Evolutionary conservation across 2,113 vertebrate species (phyloP).

Genomic region (Arizona elegans): DNA sequence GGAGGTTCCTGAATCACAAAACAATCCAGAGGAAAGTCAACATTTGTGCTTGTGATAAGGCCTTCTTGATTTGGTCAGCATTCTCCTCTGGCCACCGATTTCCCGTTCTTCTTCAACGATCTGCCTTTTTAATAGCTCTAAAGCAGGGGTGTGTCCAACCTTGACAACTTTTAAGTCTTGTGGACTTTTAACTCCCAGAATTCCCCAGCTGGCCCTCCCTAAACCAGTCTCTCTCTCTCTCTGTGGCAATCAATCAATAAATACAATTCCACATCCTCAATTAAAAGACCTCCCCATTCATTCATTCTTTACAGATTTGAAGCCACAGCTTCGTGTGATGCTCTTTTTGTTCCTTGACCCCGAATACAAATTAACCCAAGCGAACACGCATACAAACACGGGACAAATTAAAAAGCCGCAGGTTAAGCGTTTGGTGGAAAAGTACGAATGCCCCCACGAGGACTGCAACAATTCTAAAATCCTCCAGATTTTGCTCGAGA

Average conservation of each 20-base stretch:
- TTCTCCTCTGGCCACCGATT: too few relatives aligned
- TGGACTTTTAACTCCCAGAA: too few relatives aligned
- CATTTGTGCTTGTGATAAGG: too few relatives aligned
- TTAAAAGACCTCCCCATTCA: background rate
- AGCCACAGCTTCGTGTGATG: too few relatives aligned
- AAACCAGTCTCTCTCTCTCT: background rate
- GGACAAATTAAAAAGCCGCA: background rate
- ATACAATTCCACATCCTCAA: background rate
- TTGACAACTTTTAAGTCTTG: too few relatives aligned
- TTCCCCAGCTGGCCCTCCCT: too few relatives aligned
- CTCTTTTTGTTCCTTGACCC: background rate
- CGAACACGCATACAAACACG: background rate
- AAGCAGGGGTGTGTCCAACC: too few relatives aligned
- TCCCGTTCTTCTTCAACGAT: too few relatives aligned
- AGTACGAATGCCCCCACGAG: background rate
- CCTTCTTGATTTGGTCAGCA: too few relatives aligned
- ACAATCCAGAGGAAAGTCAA: background rate
- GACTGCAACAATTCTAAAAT: background rate
- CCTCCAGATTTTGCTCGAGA: background rate
- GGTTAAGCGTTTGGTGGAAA: background rate
- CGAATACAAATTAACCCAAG: background rate
- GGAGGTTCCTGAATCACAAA: background rate
- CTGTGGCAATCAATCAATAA: background rate
- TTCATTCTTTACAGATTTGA: background rate
- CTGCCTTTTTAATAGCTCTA: too few relatives aligned